phyloP scores from a whole-genome alignment of 2,113 vertebrate genomes.

The Fregata magnificens region DNA sequence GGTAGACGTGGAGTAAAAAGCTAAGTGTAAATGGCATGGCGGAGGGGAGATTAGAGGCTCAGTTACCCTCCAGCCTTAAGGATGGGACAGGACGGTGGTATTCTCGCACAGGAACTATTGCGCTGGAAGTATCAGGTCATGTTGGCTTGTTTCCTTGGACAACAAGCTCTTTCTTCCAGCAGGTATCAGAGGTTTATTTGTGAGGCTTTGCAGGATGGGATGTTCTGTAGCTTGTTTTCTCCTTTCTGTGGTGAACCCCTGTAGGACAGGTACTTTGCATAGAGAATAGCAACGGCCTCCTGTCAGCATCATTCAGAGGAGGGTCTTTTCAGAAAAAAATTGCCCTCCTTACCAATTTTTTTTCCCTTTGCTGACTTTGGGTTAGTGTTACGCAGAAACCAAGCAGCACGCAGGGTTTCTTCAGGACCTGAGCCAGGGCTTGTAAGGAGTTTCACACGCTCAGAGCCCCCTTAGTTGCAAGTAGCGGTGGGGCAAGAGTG shows the following conservation, averaged over 20 bases:
- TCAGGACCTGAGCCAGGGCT: neutral
- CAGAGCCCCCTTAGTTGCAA: neutral
- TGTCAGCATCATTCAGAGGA: neutral
- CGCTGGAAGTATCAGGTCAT: neutral
- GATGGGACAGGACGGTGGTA: neutral
- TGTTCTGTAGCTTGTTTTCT: neutral
- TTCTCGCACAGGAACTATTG: neutral
- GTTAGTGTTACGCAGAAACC: neutral
- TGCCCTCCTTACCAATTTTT: neutral
- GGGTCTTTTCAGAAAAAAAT: neutral
- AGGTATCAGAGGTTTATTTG: neutral
- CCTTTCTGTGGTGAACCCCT: neutral
- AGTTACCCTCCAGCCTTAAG: neutral
- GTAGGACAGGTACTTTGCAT: neutral
- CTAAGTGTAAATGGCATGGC: accelerated
- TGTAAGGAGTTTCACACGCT: neutral
- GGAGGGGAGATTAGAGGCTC: neutral
- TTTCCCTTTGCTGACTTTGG: neutral
- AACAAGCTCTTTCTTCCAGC: neutral
- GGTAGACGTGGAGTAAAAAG: neutral
- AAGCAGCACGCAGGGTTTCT: neutral
- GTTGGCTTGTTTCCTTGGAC: neutral
- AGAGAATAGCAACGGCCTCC: neutral
- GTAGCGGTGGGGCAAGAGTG: constrained; percentile 31
- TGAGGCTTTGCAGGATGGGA: neutral